Evolutionary conservation across 2,113 vertebrate species (phyloP), one percentile per base, ranked within the genome.

Genomic region (Phyllostomus hastatus): DNA sequence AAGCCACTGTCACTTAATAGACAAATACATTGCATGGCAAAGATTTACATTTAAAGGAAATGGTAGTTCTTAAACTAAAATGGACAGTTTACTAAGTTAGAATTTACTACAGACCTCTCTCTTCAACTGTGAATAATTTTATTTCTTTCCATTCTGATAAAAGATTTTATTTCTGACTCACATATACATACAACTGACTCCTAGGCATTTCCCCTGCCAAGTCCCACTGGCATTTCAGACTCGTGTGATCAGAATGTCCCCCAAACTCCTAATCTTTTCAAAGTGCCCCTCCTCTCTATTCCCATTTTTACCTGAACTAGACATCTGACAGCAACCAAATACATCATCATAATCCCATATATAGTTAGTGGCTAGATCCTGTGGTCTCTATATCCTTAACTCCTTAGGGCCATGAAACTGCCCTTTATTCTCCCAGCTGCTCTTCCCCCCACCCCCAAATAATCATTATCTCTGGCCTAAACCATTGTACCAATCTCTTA

Each of bases 11-110:
- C 96, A 96, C 79, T 95, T 96, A 97, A 64, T 24, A 87, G 84
- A 92, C 7, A 83, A 94, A 91, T 84, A 61, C 52, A 78, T 81
- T 57, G 57, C 82, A 90, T 7, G 20, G 79, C 7, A 90, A 95
- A 95, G 73, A 67, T 90, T 94, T 94, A 96, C 88, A 90, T 96
- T 31, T 90, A 96, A 89, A 92, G 66, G 86, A 89, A 96, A 93
- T 0, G n/a, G 67, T 89, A 89, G 31, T 88, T 95, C 57, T 91
- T 94, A 97, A 97, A 97, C 79, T 59, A 82, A 97, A 97, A 96
- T 73, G 31, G 96, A 96, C 93, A 92, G 50, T 54, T 96, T 81
- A 85, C 61, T 46, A 91, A 64, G 94, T 89, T 66, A 96, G 38
- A 94, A 96, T 97, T 95, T 95, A 91, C 85, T 75, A 86, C 17